Base-by-base conservation (phyloP, 2,888 invertebrate genomes). In the Drosophila ustulata region DNA sequence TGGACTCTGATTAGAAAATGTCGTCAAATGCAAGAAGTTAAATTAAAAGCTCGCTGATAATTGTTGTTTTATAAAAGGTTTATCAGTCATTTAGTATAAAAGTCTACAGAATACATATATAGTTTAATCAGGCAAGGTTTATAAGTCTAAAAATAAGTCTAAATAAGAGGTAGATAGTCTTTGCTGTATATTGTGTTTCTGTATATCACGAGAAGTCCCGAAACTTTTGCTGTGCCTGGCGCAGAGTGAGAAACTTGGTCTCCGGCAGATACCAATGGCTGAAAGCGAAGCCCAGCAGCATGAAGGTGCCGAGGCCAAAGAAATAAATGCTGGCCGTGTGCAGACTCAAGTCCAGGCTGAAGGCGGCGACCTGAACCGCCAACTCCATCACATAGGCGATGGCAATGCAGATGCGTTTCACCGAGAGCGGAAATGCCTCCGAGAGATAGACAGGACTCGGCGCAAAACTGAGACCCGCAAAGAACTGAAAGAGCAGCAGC, bases 391-490 rank as follows among this genome's bases (percentile, higher is more conserved):
- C 65, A 41, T 88, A 90, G 2, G 66, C 71, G 37, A 78, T 57
- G 1, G 89, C 79, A 23, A 90, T 88, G 55, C 81, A 91, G 37
- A 74, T 83, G 0, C 80, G 82, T 55, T 92, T 91, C 0, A 89
- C 66, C 1, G 82, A 70, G 23, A 89, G 59, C 0, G 92, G 92
- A 61, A 91, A 91, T 5, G 90, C 91, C 59, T 91, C 91, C 0
- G 89, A 78, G 3, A 91, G 71, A 46, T 90, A 92, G 1, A 80
- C 82, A 0, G 92, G 89, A 11, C 89, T 90, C n/a, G 89, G 76
- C 0, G 87, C 80, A 11, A 80, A 85, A 11, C 77, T 71, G 0
- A 90, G 28, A 3, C 91, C 88, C 0, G 85, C 87, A 39, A 90
- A 87, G 7, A 89, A 55, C 51, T 91, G 90, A 63, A 78, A 82